Evolutionary conservation across 2,797 vertebrate genomes (phyloP).

Genomic region (Lycodopsis pacificus): DNA sequence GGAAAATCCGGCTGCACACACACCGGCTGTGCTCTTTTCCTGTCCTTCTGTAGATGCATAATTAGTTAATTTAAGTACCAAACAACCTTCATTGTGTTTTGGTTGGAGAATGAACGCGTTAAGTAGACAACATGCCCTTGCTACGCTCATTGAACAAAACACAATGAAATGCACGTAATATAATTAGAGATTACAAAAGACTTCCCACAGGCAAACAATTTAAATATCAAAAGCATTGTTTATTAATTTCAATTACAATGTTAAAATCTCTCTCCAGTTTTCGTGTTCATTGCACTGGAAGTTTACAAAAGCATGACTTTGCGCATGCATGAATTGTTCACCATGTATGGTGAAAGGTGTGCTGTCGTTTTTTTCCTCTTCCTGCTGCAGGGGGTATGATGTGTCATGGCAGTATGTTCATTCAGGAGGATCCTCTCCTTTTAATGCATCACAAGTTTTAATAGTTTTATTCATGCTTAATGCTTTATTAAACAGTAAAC

Average conservation of each 20-base stretch:
- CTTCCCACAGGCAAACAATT: neutral
- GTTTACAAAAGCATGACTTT: slow-evolving; percentile 7
- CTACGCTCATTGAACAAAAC: neutral
- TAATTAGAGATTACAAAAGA: neutral
- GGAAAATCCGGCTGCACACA: neutral
- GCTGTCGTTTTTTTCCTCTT: neutral
- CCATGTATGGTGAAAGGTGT: neutral
- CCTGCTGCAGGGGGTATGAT: neutral
- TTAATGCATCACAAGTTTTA: neutral
- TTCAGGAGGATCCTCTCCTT: neutral
- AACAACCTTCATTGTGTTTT: neutral
- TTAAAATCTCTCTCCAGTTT: neutral
- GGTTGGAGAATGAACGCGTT: neutral
- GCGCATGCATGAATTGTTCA: neutral
- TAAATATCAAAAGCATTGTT: neutral
- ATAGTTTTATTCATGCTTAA: neutral
- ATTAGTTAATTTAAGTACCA: neutral
- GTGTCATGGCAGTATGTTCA: neutral
- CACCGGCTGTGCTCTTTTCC: neutral
- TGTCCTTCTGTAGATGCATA: neutral
- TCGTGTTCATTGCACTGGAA: neutral
- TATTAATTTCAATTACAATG: neutral
- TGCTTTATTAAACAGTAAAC: neutral
- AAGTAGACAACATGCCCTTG: neutral
- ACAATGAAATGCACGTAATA: neutral